Base-by-base conservation (phyloP, 2,113 vertebrate species). In the Larimichthys polyactis region DNA sequence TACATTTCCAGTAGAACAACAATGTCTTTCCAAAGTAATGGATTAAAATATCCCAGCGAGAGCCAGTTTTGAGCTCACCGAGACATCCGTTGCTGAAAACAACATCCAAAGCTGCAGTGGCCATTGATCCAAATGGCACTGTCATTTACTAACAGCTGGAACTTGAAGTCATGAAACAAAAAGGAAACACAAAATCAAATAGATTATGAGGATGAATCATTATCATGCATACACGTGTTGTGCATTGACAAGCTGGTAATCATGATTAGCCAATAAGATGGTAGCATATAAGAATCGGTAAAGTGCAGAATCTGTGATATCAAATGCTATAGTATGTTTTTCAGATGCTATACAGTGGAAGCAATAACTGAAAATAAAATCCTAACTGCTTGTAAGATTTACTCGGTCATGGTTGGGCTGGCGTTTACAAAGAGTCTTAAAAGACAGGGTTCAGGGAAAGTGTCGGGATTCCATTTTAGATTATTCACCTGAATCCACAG, bases 401-500 rank as follows among this genome's bases (percentile, higher is more conserved):
- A 75, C 75, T 90, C 57, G 69, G 89, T 90, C 87, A 81, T 57
- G 86, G 84, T 73, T 70, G 78, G 74, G 43, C 24, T 62, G 69
- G 79, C 3, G 11, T 58, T 87, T 74, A 79, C 84, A 83, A 91
- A 71, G 66, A 85, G 66, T 73, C 76, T 89, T 79, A 84, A 86
- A 89, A 63, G 36, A 24, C 51, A 77, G 71, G 40, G 81, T 90
- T 91, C 89, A 90, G 64, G 19, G 27, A 92, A 92, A 81, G 86
- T 90, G 82, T 86, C 79, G 78, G 79, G 71, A 54, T 74, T 91
- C 48, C 67, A 79, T 86, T 92, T 86, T 57, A 79, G 62, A 89
- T 90, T 85, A 87, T 93, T 90, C 71, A 78, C 78, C 84, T 68
- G 46, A 88, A 90, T 90, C 79, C 73, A 79, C 69, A 49, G 60